Conservation (phyloP, 2,888 invertebrate species). For the Nemotelus pantherinus region DNA sequence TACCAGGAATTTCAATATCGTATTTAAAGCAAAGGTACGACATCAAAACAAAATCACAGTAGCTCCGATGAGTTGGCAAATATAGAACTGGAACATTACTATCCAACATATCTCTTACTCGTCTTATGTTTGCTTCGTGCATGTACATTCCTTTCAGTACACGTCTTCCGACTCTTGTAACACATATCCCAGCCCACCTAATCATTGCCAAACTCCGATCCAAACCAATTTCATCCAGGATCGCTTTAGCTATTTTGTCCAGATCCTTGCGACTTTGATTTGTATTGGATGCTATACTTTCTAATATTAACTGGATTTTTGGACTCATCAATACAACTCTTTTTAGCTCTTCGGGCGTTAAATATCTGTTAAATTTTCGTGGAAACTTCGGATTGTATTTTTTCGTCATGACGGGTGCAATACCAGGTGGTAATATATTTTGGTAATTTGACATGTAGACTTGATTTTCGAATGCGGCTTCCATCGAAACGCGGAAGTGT, state of each 20-base stretch:
- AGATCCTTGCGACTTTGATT: slow-evolving; percentile 66
- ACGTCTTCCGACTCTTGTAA: slow-evolving; percentile 83
- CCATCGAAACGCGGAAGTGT: not conserved
- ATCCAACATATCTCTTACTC: slow-evolving; percentile 72
- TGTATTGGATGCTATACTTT: slow-evolving; percentile 58
- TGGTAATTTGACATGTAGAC: slow-evolving; percentile 60
- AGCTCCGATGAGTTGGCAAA: slow-evolving; percentile 95
- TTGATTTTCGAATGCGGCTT: not conserved
- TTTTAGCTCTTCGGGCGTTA: slow-evolving; percentile 75
- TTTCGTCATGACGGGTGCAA: slow-evolving; percentile 62
- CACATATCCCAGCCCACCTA: slow-evolving; percentile 81
- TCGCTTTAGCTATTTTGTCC: slow-evolving; percentile 70
- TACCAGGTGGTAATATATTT: slow-evolving; percentile 61
- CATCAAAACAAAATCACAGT: slow-evolving; percentile 94
- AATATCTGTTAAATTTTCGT: slow-evolving; percentile 70
- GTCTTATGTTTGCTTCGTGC: slow-evolving; percentile 76
- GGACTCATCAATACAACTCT: slow-evolving; percentile 73
- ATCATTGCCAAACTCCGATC: slow-evolving; percentile 82
- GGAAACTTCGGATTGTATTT: slow-evolving; percentile 73
- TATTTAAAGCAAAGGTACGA: slow-evolving; percentile 91
- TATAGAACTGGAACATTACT: slow-evolving; percentile 82
- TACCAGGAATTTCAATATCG: slow-evolving; percentile 92
- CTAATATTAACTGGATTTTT: slow-evolving; percentile 71
- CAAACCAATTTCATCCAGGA: slow-evolving; percentile 88
- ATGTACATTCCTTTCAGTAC: slow-evolving; percentile 84